phyloP scores from a whole-genome alignment of 2,113 vertebrate species.

The Rousettus leschenaultii region DNA sequence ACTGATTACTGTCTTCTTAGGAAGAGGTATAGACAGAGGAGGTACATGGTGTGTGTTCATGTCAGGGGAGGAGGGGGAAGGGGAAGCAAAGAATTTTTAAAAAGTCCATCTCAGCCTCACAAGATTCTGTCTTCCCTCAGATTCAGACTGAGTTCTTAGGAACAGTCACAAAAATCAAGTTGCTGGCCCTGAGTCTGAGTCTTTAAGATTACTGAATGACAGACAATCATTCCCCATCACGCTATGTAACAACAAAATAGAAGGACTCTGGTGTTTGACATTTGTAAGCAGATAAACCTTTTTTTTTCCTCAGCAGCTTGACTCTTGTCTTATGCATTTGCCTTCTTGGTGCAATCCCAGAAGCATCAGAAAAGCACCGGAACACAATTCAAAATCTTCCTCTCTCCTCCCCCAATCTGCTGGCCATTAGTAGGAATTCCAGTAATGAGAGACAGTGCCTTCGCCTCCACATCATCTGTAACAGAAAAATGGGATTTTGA shows the following conservation, averaged over 20 bases:
- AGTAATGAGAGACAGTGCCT: not conserved
- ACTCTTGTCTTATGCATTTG: not conserved
- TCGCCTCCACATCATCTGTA: not conserved
- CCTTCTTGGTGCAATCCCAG: not conserved
- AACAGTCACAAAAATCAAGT: constrained; percentile 54
- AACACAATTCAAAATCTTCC: not conserved
- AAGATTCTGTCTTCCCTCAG: accelerated
- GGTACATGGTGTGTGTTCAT: not conserved
- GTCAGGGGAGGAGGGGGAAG: not conserved
- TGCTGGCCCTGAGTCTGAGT: not conserved
- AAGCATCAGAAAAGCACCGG: not conserved
- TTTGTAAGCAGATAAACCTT: not conserved
- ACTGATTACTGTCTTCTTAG: constrained; percentile 61
- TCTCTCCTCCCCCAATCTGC: not conserved
- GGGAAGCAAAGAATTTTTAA: not conserved
- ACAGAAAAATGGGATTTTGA: not conserved
- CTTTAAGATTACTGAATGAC: constrained; percentile 40
- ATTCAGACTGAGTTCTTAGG: constrained; percentile 31
- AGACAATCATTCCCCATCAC: not conserved
- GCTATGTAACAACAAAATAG: not conserved
- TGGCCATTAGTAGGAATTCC: not conserved
- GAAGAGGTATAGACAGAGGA: not conserved
- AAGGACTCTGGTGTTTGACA: not conserved
- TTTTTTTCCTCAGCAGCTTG: not conserved
- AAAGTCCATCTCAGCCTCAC: not conserved